A percentile compares a stretch with the other conserved stretches of the same genome.
Evolutionary conservation across 2,113 vertebrate genomes (phyloP).

Genomic region (Malurus elegans): DNA sequence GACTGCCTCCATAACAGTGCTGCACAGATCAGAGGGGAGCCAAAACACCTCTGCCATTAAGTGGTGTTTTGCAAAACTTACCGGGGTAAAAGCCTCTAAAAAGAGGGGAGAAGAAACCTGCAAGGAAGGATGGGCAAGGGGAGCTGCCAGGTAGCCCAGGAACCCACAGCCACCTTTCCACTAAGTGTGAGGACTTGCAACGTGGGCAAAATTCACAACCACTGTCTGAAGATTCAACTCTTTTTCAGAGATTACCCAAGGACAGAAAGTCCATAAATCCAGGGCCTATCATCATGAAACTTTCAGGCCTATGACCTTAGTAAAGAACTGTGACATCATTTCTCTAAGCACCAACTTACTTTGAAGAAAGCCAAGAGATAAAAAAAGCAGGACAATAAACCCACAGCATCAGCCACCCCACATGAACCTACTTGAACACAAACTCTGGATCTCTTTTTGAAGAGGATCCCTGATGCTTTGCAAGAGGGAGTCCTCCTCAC

Average conservation of each 20-base stretch:
- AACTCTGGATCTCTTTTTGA: neutral
- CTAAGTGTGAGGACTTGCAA: neutral
- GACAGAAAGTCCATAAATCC: neutral
- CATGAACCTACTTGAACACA: neutral
- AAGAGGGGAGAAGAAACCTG: neutral
- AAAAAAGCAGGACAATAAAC: neutral
- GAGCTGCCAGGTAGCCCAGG: neutral
- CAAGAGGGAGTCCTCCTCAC: neutral
- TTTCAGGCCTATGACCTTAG: neutral
- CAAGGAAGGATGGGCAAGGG: neutral
- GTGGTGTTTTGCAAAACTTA: constrained; percentile 45
- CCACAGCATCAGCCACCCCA: neutral
- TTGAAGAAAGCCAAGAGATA: neutral
- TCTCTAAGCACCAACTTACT: neutral
- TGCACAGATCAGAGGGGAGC: constrained; percentile 65
- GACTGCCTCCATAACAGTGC: constrained; percentile 67
- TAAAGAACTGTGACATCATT: neutral
- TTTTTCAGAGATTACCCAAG: neutral
- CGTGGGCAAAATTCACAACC: fast-evolving
- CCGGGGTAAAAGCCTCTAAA: constrained; percentile 15
- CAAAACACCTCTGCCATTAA: constrained; percentile 41
- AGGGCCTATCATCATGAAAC: neutral
- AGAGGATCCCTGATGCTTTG: neutral
- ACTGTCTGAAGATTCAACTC: neutral
- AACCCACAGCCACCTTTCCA: neutral